A percentile compares a stretch with the other conserved stretches of the same genome.
Evolutionary conservation across 2,113 vertebrate species (phyloP).

Genomic region (Phylloscopus trochilus): DNA sequence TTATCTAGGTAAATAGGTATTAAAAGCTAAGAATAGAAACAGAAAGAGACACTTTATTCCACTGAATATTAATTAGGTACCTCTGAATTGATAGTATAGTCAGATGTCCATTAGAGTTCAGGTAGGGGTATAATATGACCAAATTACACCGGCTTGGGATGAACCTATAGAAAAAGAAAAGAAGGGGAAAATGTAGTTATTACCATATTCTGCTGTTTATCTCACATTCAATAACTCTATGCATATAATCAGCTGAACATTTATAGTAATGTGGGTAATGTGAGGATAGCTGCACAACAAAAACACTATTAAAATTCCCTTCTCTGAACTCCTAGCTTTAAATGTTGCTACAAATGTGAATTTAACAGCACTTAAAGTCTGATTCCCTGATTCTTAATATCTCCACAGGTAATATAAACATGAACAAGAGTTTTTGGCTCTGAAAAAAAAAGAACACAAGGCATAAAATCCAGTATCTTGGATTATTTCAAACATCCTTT

Average conservation of each 20-base stretch:
- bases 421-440: background rate
- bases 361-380: background rate
- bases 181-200: background rate
- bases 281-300: background rate
- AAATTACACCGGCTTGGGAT: background rate
- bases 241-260: background rate
- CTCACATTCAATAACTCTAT: background rate
- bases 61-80: background rate
- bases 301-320: background rate
- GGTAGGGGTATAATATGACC: background rate
- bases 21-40: background rate
- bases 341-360: background rate
- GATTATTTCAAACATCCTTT: background rate
- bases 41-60: background rate
- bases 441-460: background rate
- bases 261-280: background rate
- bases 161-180: background rate
- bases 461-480: background rate
- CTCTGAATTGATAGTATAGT: background rate
- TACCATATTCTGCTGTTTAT: background rate
- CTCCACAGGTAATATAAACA: background rate
- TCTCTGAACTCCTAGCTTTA: background rate
- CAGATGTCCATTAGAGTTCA: background rate
- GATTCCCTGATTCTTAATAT: background rate
- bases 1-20: background rate